Percentiles rank a stretch among this genome's conserved stretches.
Evolutionary conservation across 2,113 vertebrate genomes (phyloP).

Genomic region (Mormoops blainvillei): DNA sequence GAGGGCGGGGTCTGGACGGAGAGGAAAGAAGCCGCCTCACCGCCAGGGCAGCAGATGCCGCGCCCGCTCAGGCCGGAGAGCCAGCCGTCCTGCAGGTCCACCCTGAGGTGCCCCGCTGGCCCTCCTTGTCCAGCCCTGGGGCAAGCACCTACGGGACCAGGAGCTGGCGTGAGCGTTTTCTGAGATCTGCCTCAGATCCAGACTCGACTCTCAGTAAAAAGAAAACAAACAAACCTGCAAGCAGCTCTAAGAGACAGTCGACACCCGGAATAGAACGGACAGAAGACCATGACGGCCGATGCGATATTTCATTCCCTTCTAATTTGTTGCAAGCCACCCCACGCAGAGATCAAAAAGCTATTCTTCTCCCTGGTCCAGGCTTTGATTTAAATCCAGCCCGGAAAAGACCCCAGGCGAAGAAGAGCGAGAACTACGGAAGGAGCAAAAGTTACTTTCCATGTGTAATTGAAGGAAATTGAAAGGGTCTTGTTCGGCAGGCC

Average conservation of each 20-base stretch:
- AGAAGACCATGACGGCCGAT: too few relatives aligned
- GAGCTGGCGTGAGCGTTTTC: fast-evolving
- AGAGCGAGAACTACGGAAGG: background rate
- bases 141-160: fast-evolving
- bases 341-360: constrained; percentile 23
- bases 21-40: fast-evolving
- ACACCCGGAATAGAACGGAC: background rate
- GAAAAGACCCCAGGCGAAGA: constrained; percentile 29
- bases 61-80: background rate
- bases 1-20: fast-evolving
- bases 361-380: background rate
- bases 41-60: background rate
- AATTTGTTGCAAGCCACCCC: constrained; percentile 28
- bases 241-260: background rate
- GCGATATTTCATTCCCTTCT: constrained; percentile 35
- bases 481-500: background rate
- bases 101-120: fast-evolving
- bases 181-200: background rate
- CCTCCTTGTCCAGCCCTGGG: background rate
- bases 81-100: background rate
- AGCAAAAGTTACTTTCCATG: constrained; percentile 47
- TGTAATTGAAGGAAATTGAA: constrained; percentile 46
- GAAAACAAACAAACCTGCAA: background rate
- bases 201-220: background rate
- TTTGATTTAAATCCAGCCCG: constrained; percentile 48